Percentiles rank a stretch among this genome's conserved stretches.
These are phyloP conservation scores for Saccostrea cuccullata DNA, from an alignment of 1,140 invertebrate species.

Conservation along the genomic window DNA sequence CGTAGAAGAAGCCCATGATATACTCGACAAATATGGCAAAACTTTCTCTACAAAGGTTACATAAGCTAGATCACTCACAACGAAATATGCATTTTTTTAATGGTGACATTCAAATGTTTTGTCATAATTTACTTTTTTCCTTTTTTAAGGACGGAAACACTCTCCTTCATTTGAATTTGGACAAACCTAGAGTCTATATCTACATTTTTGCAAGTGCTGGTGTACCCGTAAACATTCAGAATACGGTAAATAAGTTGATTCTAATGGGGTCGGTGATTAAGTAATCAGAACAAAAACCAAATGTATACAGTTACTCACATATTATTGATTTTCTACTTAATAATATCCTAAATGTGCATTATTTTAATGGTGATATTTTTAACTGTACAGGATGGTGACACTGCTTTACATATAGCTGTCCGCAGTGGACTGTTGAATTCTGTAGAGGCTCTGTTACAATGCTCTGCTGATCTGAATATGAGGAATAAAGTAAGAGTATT, in stretches of 20 bases:
- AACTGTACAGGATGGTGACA: constrained; percentile 65
- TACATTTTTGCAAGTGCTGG: constrained; percentile 64
- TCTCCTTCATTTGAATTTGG: constrained; percentile 61
- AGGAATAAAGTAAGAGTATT: constrained; percentile 69
- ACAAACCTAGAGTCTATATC: constrained; percentile 55
- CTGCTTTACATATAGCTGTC: constrained; percentile 68
- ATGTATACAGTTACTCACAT: background rate
- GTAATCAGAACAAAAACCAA: no score
- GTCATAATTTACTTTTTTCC: background rate
- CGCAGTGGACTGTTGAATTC: constrained; percentile 55
- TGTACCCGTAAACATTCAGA: constrained; percentile 69
- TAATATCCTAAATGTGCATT: background rate
- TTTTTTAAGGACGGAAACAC: constrained; percentile 65
- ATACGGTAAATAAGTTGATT: constrained; percentile 55
- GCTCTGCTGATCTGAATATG: constrained; percentile 64
- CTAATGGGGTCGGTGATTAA: background rate
- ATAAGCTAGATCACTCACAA: background rate
- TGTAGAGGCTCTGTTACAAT: constrained; percentile 65
- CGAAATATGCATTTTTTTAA: background rate
- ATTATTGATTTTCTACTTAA: background rate
- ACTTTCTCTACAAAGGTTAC: constrained; percentile 54
- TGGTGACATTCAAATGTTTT: background rate
- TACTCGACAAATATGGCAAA: constrained; percentile 53
- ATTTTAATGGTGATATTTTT: background rate
- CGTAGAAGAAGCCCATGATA: constrained; percentile 47